Conservation (phyloP, 30 jellyfish, hydroid and myxozoan genomes). For the Sanderia malayensis region DNA sequence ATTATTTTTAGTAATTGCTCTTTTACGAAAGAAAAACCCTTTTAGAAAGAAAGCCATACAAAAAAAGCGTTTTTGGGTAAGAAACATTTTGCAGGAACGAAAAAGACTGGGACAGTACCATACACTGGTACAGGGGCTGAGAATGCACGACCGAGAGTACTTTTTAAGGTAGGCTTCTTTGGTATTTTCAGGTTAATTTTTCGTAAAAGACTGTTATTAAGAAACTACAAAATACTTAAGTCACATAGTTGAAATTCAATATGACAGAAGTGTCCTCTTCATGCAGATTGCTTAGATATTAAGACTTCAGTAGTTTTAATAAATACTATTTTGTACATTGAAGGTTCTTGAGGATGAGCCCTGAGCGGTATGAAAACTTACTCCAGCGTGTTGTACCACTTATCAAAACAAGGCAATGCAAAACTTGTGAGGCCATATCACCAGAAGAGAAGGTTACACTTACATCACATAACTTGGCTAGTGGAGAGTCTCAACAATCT, state of each 20-base stretch:
- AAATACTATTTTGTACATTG: background rate
- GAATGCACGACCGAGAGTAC: conserved; percentile 44
- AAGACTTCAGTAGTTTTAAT: too few species aligned
- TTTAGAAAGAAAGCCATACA: too few species aligned
- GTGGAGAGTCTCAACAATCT: too few species aligned
- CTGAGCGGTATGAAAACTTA: conserved; percentile 25
- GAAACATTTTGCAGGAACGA: conserved; percentile 24
- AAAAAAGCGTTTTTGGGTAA: conserved; percentile 17
- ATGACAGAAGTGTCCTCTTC: too few species aligned
- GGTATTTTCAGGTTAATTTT: too few species aligned
- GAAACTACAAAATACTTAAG: too few species aligned
- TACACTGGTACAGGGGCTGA: conserved; percentile 27
- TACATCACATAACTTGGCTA: conserved; percentile 34
- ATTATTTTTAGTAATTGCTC: too few species aligned
- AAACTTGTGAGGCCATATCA: conserved; percentile 23
- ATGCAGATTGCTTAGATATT: too few species aligned
- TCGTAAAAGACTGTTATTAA: too few species aligned
- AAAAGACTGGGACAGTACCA: too few species aligned
- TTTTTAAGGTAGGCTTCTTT: conserved; percentile 36
- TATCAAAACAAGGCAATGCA: conserved; percentile 11
- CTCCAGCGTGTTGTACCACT: conserved; percentile 30
- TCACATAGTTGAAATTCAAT: too few species aligned
- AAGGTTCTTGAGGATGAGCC: conserved; percentile 32
- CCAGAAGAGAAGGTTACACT: conserved; percentile 23
- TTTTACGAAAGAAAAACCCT: too few species aligned